Evolutionary conservation across 2,888 invertebrate species (phyloP).

Genomic region (Cataglyphis rosenhaueri): DNA sequence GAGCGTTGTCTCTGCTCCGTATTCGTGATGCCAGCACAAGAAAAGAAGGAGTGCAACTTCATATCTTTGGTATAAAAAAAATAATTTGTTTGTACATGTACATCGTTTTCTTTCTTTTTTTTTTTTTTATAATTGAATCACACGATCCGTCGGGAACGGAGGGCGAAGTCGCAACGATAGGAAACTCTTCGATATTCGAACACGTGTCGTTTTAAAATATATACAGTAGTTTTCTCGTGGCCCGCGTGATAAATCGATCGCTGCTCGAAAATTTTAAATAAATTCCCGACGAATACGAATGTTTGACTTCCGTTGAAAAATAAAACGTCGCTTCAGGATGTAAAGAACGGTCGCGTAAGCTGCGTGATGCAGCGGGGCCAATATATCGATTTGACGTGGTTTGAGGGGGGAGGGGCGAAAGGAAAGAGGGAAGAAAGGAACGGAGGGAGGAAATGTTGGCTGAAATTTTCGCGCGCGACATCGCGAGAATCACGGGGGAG

Average conservation of each 20-base stretch:
- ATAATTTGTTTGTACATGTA: neutral
- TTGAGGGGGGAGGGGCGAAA: too few species aligned
- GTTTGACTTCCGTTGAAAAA: slow-evolving; percentile 39
- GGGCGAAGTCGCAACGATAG: neutral
- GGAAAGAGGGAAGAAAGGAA: neutral
- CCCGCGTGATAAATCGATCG: slow-evolving; percentile 21
- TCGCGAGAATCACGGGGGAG: slow-evolving; percentile 36
- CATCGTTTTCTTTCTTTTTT: neutral
- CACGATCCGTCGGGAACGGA: too few species aligned
- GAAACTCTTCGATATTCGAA: neutral
- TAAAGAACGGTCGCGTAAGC: slow-evolving; percentile 44
- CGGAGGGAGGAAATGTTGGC: neutral
- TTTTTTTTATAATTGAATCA: neutral
- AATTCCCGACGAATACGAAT: slow-evolving; percentile 31
- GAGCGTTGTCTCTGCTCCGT: neutral
- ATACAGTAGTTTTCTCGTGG: slow-evolving; percentile 13
- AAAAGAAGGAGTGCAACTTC: neutral
- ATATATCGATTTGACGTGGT: slow-evolving; percentile 43
- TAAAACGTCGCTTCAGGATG: slow-evolving; percentile 37
- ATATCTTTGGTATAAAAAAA: neutral
- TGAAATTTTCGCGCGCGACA: slow-evolving; percentile 47
- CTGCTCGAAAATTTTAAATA: slow-evolving; percentile 38
- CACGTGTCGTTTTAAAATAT: neutral
- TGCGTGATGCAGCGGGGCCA: slow-evolving; percentile 25
- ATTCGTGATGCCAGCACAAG: slow-evolving; percentile 6